phyloP scores from a whole-genome alignment of 1,140 invertebrate species.

The Chironomus striatipennis region DNA sequence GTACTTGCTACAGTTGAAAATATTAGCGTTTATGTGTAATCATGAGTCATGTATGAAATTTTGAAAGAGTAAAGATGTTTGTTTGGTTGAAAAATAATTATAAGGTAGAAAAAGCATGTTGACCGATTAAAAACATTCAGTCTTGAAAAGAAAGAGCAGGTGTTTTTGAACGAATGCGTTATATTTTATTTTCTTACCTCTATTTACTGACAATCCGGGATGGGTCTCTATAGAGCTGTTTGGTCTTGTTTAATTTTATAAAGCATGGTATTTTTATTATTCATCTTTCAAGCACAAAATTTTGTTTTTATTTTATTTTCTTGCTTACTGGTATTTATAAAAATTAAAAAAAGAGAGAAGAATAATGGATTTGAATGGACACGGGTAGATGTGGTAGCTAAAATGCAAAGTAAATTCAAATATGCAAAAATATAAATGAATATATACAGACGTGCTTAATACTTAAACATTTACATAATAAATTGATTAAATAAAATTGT shows the following conservation, averaged over 20 bases:
- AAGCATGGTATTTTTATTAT: neutral
- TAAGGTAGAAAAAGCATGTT: neutral
- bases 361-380: neutral
- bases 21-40: neutral
- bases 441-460: too few species aligned
- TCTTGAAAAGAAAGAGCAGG: neutral
- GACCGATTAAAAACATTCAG: neutral
- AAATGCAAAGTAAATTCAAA: too few species aligned
- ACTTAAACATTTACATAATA: too few species aligned
- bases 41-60: neutral
- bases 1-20: too few species aligned
- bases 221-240: neutral
- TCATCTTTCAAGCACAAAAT: slow-evolving; percentile 2
- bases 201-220: neutral
- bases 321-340: neutral
- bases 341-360: neutral
- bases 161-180: neutral
- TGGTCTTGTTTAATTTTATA: neutral
- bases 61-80: neutral
- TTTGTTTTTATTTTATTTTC: neutral
- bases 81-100: neutral
- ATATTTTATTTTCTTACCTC: slow-evolving; percentile 1
- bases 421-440: too few species aligned
- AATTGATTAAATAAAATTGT: too few species aligned
- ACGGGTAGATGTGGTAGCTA: neutral